Conservation (phyloP, 2,113 vertebrate species). For the Stegostoma tigrinum region DNA sequence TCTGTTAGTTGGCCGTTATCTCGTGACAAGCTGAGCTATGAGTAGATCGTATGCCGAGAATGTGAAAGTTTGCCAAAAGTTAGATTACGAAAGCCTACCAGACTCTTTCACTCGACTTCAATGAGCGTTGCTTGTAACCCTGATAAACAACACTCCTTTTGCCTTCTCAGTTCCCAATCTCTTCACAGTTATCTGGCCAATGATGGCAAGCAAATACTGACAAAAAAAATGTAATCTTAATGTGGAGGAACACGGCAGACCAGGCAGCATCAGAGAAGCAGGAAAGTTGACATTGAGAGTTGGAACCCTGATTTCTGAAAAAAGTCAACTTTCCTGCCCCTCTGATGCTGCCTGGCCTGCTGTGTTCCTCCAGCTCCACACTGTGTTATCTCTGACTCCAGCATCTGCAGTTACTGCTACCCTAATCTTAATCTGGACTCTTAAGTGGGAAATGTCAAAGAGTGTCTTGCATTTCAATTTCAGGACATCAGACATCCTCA, state of each 20-base stretch:
- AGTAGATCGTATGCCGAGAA: background rate
- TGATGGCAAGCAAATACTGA: background rate
- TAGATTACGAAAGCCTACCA: background rate
- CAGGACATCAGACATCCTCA: background rate
- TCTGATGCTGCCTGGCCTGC: too few relatives aligned
- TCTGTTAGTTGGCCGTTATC: background rate
- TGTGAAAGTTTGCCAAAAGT: background rate
- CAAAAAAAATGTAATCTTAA: background rate
- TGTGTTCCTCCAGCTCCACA: too few relatives aligned
- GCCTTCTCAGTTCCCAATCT: background rate
- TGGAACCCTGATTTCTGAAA: too few relatives aligned
- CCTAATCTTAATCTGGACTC: too few relatives aligned
- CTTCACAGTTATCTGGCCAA: background rate
- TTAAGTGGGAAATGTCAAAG: background rate
- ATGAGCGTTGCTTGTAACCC: background rate
- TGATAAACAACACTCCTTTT: too few relatives aligned
- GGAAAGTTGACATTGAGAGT: too few relatives aligned
- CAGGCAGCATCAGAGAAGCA: too few relatives aligned
- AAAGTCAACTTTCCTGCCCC: too few relatives aligned
- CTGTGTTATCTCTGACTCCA: too few relatives aligned
- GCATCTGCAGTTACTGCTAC: too few relatives aligned
- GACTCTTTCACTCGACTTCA: background rate
- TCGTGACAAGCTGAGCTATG: background rate
- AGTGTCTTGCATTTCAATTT: background rate
- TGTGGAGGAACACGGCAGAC: too few relatives aligned